Conservation (phyloP, 1,140 invertebrate genomes). For the Coelopa frigida region DNA sequence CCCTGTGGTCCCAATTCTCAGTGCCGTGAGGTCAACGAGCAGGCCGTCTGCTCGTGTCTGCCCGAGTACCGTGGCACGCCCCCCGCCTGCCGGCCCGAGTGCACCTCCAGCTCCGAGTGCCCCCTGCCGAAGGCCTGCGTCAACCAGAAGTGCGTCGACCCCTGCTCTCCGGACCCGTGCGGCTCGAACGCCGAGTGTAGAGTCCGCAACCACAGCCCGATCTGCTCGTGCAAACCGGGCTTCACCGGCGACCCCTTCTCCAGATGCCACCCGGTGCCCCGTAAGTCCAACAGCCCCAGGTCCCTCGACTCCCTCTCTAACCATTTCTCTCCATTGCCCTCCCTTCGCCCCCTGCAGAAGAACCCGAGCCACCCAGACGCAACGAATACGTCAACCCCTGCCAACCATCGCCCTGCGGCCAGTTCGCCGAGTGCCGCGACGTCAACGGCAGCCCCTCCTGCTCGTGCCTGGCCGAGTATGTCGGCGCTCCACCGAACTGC, state of each 20-base stretch:
- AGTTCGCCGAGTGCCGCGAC: constrained; percentile 46
- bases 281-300: constrained; percentile 48
- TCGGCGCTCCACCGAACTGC: constrained; percentile 68
- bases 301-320: constrained; percentile 22
- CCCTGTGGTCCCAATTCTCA: constrained; percentile 58
- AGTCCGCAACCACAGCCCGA: constrained; percentile 66
- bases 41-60: constrained; percentile 68
- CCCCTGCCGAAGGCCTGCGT: constrained; percentile 63
- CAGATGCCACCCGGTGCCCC: constrained; percentile 42
- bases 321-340: constrained; percentile 35
- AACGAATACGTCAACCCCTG: too few species aligned
- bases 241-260: constrained; percentile 64
- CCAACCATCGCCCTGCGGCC: constrained; percentile 69
- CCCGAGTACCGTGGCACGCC: constrained; percentile 66
- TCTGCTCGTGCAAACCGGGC: constrained; percentile 63
- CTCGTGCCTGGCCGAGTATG: constrained; percentile 61
- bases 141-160: constrained; percentile 75
- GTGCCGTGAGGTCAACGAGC: constrained; percentile 52
- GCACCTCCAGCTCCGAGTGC: constrained; percentile 69
- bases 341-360: constrained; percentile 34
- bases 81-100: constrained; percentile 67
- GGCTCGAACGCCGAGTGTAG: constrained; percentile 69
- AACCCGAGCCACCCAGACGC: constrained; percentile 53
- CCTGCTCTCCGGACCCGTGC: constrained; percentile 71
- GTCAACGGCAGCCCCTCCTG: constrained; percentile 59